Evolutionary conservation across 2,113 vertebrate species (phyloP), one percentile per base, ranked within the genome.

Genomic region (Cavia porcellus): DNA sequence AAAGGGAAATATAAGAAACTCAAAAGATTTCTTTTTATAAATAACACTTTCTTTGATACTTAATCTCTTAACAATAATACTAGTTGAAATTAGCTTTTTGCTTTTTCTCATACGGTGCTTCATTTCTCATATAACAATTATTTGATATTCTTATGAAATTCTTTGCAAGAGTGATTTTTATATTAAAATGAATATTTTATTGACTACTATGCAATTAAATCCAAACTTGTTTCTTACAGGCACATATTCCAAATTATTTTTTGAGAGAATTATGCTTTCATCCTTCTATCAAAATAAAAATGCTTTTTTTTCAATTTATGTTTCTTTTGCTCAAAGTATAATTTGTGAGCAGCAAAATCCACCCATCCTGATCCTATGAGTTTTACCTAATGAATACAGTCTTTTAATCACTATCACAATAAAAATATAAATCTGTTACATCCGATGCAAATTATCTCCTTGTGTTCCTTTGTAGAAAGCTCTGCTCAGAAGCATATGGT

Each of bases 91-190:
- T 89, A 90, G 1, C 7, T 45, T 55, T 57, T 62, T 83, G 42
- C 2, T 38, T 7, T 61, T 90, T 25, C 38, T 84, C 10, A 4
- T 79, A 64, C 61, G n/a, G 19, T 85, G 57, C 84, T 95, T 86
- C 47, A 92, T 91, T 96, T 96, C 38, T 83, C 80, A 55, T 15
- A 81, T 86, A 47, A 92, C 28, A 66, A 86, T 64, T 61, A 91
- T 95, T 96, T 89, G 94, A 90, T 92, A 57, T 88, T 87, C 92
- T 90, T 75, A 42, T 77, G 38, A 62, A 88, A 30, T 62, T 82
- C 20, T 88, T 86, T 81, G 2, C 38, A 94, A 59, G 14, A 59
- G 8, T 64, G 47, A 1, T 30, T 82, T 82, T 95, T 85, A 89
- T 12, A 62, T 57, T 72, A 57, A 94, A 95, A 94, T 86, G 32